Evolutionary conservation across 1,140 invertebrate genomes (phyloP).

Genomic region (Bombus superbus): DNA sequence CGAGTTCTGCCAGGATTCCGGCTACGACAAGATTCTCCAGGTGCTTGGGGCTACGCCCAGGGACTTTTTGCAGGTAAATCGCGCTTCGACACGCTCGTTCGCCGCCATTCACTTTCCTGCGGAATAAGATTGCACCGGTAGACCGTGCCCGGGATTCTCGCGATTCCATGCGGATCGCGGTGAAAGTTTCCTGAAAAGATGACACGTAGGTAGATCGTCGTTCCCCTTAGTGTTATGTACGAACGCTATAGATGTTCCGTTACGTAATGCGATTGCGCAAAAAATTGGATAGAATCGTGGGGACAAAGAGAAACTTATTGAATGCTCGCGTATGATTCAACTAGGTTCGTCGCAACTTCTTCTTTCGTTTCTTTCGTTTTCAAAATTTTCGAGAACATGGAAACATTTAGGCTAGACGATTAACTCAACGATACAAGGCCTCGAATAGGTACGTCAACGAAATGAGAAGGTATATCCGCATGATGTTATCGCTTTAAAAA

Average conservation of each 20-base stretch:
- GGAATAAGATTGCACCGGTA: background rate
- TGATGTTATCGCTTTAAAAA: no score
- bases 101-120: slow-evolving; percentile 7
- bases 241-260: background rate
- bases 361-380: background rate
- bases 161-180: slow-evolving; percentile 13
- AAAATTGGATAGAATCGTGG: background rate
- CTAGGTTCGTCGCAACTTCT: background rate
- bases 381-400: background rate
- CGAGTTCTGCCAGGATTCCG: slow-evolving; percentile 97
- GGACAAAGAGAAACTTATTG: background rate
- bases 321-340: no score
- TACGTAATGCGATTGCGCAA: background rate
- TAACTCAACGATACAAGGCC: background rate
- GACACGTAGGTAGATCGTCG: slow-evolving; percentile 27
- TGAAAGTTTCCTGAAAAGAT: slow-evolving; percentile 44
- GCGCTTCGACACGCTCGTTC: no score
- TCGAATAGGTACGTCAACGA: background rate
- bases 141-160: slow-evolving; percentile 4
- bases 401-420: background rate
- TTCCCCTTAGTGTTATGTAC: background rate
- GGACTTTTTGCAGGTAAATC: slow-evolving; percentile 93
- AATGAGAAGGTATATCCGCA: no score
- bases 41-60: slow-evolving; percentile 95
- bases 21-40: slow-evolving; percentile 96